phyloP scores from a whole-genome alignment of 2,888 invertebrate genomes.

The Ommatoiulus sabulosus region DNA sequence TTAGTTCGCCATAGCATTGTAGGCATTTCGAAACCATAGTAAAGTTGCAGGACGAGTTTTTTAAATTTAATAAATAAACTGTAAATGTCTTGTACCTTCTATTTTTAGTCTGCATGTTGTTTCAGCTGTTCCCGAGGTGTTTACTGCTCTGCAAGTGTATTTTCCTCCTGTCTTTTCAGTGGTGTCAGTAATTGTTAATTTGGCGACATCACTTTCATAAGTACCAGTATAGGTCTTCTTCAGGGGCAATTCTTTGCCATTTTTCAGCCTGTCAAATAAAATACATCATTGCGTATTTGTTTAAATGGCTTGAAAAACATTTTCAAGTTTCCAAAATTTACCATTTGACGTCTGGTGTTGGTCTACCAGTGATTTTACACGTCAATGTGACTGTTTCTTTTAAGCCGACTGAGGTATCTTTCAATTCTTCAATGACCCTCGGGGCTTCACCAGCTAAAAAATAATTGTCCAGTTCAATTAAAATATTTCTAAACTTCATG shows the following conservation, averaged over 20 bases:
- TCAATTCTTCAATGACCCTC: conserved; percentile 77
- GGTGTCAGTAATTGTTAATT: conserved; percentile 74
- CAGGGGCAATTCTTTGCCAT: conserved; percentile 72
- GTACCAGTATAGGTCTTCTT: conserved; percentile 72
- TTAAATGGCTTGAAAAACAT: not conserved
- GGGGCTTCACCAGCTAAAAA: conserved; percentile 72
- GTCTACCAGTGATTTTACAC: conserved; percentile 82
- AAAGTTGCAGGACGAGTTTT: too few species aligned
- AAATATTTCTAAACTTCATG: not conserved
- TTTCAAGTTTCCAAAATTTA: conserved; percentile 62
- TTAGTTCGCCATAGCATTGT: too few species aligned
- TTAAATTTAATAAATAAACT: too few species aligned
- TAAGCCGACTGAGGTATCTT: conserved; percentile 75
- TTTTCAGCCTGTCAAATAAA: conserved; percentile 71
- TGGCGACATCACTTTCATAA: conserved; percentile 79
- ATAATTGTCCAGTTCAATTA: conserved; percentile 50
- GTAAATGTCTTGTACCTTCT: conserved; percentile 71
- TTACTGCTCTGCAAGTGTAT: conserved; percentile 78
- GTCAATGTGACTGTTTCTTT: conserved; percentile 77
- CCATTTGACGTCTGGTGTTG: conserved; percentile 82
- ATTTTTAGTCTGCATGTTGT: conserved; percentile 77
- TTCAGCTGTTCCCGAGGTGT: conserved; percentile 76
- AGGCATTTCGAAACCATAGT: too few species aligned
- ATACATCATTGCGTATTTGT: not conserved
- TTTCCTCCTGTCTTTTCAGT: conserved; percentile 74